phyloP scores from a whole-genome alignment of 2,797 vertebrate genomes.

The Trachurus trachurus region DNA sequence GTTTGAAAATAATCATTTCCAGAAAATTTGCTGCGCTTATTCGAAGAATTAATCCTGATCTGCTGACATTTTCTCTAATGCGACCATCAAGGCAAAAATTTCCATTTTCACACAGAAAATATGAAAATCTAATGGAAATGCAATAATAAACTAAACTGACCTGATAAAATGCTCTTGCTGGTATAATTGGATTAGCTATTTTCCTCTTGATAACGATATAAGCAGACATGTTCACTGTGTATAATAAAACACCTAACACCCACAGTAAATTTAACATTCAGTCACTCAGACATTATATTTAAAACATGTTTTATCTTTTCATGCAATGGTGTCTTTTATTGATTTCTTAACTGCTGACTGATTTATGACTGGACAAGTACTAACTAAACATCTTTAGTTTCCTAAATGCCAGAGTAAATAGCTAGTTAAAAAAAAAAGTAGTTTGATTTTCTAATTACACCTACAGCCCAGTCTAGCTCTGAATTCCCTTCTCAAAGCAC shows the following conservation, averaged over 20 bases:
- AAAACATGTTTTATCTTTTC: not conserved
- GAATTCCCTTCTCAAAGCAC: not conserved
- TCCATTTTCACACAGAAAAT: constrained; percentile 1
- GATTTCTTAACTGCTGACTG: not conserved
- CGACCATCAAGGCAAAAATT: not conserved
- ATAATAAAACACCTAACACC: not conserved
- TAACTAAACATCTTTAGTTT: not conserved
- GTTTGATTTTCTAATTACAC: not conserved
- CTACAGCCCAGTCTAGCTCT: constrained; percentile 7
- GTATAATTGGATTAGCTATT: not conserved
- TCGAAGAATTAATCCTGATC: constrained; percentile 1
- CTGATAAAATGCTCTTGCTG: not conserved
- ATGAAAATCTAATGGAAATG: not conserved
- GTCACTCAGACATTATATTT: not conserved
- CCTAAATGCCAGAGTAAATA: not conserved
- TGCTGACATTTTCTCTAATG: constrained; percentile 14
- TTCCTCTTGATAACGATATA: not conserved
- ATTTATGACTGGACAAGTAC: not conserved
- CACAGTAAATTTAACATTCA: not conserved
- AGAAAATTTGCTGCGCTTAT: not conserved
- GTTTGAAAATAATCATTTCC: not conserved
- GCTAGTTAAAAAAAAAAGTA: not conserved
- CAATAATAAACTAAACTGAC: not conserved
- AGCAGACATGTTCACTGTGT: not conserved
- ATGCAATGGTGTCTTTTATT: not conserved